Conservation (phyloP, 1,140 invertebrate genomes). For the Mesaphorura yosii region DNA sequence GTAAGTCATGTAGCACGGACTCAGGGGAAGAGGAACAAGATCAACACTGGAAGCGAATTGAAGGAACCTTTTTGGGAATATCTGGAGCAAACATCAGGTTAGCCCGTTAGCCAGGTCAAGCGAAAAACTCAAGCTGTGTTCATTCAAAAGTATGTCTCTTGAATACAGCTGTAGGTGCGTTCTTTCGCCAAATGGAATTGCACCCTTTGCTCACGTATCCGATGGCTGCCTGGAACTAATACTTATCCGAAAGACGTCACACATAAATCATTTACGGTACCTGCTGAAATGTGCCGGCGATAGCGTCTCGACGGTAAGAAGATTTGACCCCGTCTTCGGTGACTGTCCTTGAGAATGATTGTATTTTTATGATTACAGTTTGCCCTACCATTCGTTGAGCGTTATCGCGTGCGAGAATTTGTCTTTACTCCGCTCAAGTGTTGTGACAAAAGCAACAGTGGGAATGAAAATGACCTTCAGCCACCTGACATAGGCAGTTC, state of each 20-base stretch:
- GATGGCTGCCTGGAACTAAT: constrained; percentile 71
- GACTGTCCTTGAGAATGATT: no score
- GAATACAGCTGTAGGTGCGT: constrained; percentile 51
- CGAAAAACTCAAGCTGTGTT: no score
- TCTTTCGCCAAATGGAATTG: constrained; percentile 61
- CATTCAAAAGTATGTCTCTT: constrained; percentile 68
- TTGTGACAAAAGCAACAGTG: constrained; percentile 32
- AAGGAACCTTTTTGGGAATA: constrained; percentile 26
- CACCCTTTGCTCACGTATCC: constrained; percentile 65
- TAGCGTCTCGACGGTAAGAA: constrained; percentile 31
- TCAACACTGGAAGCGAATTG: constrained; percentile 31
- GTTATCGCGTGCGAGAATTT: constrained; percentile 61
- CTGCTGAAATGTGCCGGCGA: constrained; percentile 39
- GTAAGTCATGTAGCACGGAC: constrained; percentile 5
- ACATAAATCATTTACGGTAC: constrained; percentile 61
- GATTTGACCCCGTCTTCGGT: no score
- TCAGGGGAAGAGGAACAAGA: constrained; percentile 9
- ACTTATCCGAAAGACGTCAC: constrained; percentile 57
- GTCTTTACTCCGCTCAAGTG: constrained; percentile 48
- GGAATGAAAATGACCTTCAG: constrained; percentile 32
- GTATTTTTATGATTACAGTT: constrained; percentile 41
- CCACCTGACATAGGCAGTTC: constrained; percentile 6
- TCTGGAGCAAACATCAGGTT: constrained; percentile 30
- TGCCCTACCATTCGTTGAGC: constrained; percentile 64
- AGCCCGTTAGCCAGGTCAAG: constrained; percentile 6